Evolutionary conservation across 2,797 vertebrate species (phyloP), one percentile per base, ranked within the genome.

Genomic region (Kryptopterus vitreolus): DNA sequence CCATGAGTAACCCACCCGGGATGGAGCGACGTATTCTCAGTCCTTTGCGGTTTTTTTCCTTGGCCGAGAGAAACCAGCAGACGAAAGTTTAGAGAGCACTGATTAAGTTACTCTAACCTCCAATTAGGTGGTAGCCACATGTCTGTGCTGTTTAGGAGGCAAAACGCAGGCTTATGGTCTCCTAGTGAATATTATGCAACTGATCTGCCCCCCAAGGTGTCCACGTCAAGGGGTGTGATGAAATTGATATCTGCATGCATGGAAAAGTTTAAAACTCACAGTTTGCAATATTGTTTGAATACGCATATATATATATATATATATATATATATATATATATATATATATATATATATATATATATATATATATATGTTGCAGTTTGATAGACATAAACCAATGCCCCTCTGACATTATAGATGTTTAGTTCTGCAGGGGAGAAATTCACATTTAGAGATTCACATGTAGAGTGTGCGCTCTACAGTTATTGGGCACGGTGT

Each of bases 61-160:
- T 85, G 86, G 79, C 63, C 81, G 66, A 70, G 46, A 85, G 81
- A 84, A 80, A 85, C 82, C 76, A 53, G 62, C 76, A 53, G 62
- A 83, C 82, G 33, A 80, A 88, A 43, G 68, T 87, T 87, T 63
- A 38, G 84, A 87, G 87, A 86, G 81, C 81, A 57, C 80, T 83
- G 80, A 86, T 90, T 85, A 85, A 63, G 59, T 86, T 90, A 80
- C 74, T 81, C 78, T 76, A 90, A 84, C 87, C 83, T 55, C 86
- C 85, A 82, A 88, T 93, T 90, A 89, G 65, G 62, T 84, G 85
- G 82, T 85, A 85, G 86, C 76, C 81, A 86, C 79, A 87, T 77
- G 82, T 76, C 81, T 29, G 85, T 72, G 81, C 80, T 87, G 86
- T 89, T 82, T 88, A 76, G 74, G 73, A 83, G 58, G 81, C 52